Evolutionary conservation across 1,140 invertebrate genomes (phyloP).

Genomic region (Platorchestia sp.): DNA sequence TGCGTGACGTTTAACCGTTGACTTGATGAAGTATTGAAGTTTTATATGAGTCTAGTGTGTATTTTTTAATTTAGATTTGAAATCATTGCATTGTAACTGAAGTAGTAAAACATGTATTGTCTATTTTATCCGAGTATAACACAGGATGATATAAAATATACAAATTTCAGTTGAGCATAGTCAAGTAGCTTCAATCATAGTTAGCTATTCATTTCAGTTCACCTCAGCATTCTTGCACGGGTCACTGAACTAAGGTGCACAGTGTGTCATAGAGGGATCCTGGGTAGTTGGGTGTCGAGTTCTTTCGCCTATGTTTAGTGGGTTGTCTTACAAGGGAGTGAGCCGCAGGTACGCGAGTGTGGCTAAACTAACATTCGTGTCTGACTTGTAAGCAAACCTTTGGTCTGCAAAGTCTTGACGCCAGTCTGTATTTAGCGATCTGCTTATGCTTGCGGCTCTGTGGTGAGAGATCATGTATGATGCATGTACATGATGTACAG

Average conservation of each 20-base stretch:
- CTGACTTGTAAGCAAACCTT: not conserved
- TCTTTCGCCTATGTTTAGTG: not conserved
- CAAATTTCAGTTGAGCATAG: no score
- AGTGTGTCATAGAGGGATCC: not conserved
- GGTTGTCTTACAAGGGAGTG: not conserved
- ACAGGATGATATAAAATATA: no score
- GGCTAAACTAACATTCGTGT: constrained; percentile 7
- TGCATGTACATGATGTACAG: not conserved
- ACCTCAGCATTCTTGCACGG: no score
- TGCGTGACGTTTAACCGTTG: no score
- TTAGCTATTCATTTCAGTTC: no score
- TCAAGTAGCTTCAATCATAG: no score
- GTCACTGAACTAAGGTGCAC: not conserved
- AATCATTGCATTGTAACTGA: no score
- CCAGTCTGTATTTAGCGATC: not conserved
- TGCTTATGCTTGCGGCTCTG: not conserved
- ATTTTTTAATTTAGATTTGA: no score
- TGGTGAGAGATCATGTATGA: not conserved
- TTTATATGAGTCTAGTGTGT: no score
- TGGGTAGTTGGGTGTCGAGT: not conserved
- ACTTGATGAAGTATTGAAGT: no score
- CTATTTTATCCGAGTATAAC: no score
- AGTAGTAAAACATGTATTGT: no score
- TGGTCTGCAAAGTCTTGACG: not conserved
- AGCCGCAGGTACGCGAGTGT: not conserved